Evolutionary conservation across 2,113 vertebrate species (phyloP), one percentile per base, ranked within the genome.

Genomic region (Gila orcuttii): DNA sequence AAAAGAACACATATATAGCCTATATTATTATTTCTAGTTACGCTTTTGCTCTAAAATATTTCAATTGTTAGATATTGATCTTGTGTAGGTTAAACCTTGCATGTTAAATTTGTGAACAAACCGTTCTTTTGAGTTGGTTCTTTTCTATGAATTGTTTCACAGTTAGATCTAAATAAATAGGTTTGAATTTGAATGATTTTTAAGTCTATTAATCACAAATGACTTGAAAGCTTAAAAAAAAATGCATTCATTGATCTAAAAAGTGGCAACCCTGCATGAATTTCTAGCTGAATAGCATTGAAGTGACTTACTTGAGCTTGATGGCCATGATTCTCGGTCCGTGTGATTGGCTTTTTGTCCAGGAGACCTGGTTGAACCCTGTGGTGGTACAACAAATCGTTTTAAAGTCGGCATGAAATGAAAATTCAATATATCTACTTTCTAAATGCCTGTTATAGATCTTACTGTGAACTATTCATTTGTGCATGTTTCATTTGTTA

Each of bases 281-380:
- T 62, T 74, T 19, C 31, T 45, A 66, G 89, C 85, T 81, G 66
- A 87, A 89, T 89, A 71, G 82, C 21, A 50, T 47, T 88, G 81
- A 73, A 86, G 87, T 88, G 89, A 94, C 97, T 96, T 92, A 99
- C 98, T 99, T 89, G 96, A 95, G 91, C 96, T 97, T 28, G 95
- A 94, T 28, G 98, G 96, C 98, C 97, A 99, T 77, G 97, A 97
- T 85, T 98, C 97, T 79, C 95, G 95, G 91, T 96, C 96, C 90
- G 96, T 96, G 52, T 94, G 94, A 85, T 91, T 92, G 69, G 93
- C 95, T 93, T 95, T 95, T 89, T 93, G 94, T 82, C 96, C 95
- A 0, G 96, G 95, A 2, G 96, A 96, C 88, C 94, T 97, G 83
- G 94, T 96, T 77, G 93, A 92, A 86, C 94, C 92, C 98, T 99